Percentiles rank a stretch among this genome's conserved stretches.
Evolutionary conservation across 2,113 vertebrate genomes (phyloP).

Genomic region (Nothocercus nigrocapillus): DNA sequence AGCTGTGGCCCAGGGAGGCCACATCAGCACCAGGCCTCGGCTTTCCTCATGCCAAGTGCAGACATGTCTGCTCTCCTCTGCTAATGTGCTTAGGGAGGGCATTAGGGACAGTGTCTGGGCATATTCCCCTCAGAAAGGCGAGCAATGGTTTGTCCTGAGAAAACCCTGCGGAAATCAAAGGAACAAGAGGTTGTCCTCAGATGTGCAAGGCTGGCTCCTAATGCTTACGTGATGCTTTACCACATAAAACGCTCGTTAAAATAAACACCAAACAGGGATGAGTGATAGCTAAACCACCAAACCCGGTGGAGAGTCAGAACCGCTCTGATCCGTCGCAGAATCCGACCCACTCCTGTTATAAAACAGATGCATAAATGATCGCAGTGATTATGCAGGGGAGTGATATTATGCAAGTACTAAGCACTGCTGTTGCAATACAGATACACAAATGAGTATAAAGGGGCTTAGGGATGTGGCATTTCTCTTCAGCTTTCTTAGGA

Average conservation of each 20-base stretch:
- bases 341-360: constrained; percentile 24
- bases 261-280: rapidly evolving
- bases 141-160: neutral
- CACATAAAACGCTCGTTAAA: neutral
- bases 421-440: constrained; percentile 25
- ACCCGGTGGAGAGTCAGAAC: neutral
- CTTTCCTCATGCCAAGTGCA: neutral
- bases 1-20: neutral
- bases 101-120: neutral
- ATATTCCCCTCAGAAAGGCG: neutral
- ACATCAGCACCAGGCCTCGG: neutral
- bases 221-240: neutral
- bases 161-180: neutral
- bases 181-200: neutral
- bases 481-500: constrained; percentile 22
- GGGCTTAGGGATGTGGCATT: constrained; percentile 32
- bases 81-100: neutral
- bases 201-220: neutral
- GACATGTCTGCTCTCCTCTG: neutral
- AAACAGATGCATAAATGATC: constrained; percentile 56
- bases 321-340: neutral
- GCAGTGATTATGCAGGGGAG: constrained; percentile 39
- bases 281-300: neutral
- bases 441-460: constrained; percentile 44
- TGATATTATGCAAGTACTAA: constrained; percentile 56